Evolutionary conservation across 37 sponge, comb jelly and placozoan species (phyloP).

Genomic region (Cladorhizidae sp.): DNA sequence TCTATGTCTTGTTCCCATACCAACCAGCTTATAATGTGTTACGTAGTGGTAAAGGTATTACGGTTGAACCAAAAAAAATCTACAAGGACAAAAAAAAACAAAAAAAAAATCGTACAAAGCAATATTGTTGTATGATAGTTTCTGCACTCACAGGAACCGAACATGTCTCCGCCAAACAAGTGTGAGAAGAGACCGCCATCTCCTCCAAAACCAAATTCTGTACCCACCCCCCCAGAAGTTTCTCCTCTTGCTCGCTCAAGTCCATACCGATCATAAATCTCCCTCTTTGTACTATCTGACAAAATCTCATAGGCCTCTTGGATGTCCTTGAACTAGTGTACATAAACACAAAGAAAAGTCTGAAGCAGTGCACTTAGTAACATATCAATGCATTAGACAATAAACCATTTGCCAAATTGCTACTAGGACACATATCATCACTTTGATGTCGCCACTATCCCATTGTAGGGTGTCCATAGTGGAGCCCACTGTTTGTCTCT

Average conservation of each 20-base stretch:
- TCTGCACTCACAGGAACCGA: slow-evolving; percentile 23
- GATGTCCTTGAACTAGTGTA: slow-evolving; percentile 71
- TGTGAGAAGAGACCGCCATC: slow-evolving; percentile 61
- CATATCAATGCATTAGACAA: not conserved
- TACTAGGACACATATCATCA: not conserved
- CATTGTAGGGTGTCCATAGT: too few species aligned
- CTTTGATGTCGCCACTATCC: not conserved
- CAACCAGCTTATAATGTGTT: too few species aligned
- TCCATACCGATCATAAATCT: slow-evolving; percentile 77
- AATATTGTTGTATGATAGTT: too few species aligned
- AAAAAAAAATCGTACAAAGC: too few species aligned
- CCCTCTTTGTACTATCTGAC: slow-evolving; percentile 75
- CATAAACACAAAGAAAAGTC: not conserved
- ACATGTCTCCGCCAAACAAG: slow-evolving; percentile 58
- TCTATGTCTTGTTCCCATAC: too few species aligned
- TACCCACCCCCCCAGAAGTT: slow-evolving; percentile 19
- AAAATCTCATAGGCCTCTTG: slow-evolving; percentile 78
- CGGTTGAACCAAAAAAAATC: too few species aligned
- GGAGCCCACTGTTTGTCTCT: too few species aligned
- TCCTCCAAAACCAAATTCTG: slow-evolving; percentile 21
- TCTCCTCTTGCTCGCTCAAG: slow-evolving; percentile 61
- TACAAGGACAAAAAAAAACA: too few species aligned
- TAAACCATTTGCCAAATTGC: not conserved
- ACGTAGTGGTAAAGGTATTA: too few species aligned
- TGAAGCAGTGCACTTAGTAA: too few species aligned